phyloP scores from a whole-genome alignment of 53 echinoderm and acorn worm genomes.

The Astropecten irregularis region DNA sequence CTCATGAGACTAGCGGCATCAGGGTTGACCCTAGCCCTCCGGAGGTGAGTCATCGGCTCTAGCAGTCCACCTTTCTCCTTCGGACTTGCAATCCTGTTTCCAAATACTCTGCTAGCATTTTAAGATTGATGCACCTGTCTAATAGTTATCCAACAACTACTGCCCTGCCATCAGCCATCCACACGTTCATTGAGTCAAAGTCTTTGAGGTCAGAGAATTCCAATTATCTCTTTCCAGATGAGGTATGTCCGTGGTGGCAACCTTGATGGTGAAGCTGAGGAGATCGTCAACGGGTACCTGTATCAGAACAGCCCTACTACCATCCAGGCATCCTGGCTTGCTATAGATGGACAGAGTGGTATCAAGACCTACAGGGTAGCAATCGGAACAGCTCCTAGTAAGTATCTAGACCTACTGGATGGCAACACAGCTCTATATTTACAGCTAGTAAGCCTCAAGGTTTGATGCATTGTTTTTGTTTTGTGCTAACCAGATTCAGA shows the following conservation, averaged over 20 bases:
- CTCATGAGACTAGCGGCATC: conserved; percentile 69
- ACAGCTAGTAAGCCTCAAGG: too few relatives aligned
- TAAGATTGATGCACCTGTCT: too few relatives aligned
- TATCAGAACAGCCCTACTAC: conserved; percentile 45
- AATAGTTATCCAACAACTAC: too few relatives aligned
- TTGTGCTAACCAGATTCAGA: not conserved
- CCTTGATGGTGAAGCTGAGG: conserved; percentile 5
- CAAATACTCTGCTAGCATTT: too few relatives aligned
- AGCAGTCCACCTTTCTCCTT: too few relatives aligned
- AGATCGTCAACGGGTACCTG: not conserved
- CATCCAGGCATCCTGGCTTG: conserved; percentile 63
- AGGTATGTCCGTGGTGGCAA: conserved; percentile 9
- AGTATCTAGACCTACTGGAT: not conserved
- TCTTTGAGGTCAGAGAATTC: too few relatives aligned
- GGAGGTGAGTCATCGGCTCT: conserved; percentile 3
- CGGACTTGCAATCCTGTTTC: too few relatives aligned
- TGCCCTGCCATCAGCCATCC: too few relatives aligned
- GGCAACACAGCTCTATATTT: too few relatives aligned
- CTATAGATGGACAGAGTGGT: conserved; percentile 48
- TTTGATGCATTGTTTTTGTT: too few relatives aligned
- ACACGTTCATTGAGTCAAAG: too few relatives aligned
- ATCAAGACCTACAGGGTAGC: conserved; percentile 67
- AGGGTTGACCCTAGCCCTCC: conserved; percentile 59
- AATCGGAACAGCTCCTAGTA: conserved; percentile 56
- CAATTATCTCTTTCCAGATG: conserved; percentile 32